These are phyloP conservation scores for Steatocranus sp. DNA, from an alignment of 2,797 vertebrate species.

Conservation along the genomic window DNA sequence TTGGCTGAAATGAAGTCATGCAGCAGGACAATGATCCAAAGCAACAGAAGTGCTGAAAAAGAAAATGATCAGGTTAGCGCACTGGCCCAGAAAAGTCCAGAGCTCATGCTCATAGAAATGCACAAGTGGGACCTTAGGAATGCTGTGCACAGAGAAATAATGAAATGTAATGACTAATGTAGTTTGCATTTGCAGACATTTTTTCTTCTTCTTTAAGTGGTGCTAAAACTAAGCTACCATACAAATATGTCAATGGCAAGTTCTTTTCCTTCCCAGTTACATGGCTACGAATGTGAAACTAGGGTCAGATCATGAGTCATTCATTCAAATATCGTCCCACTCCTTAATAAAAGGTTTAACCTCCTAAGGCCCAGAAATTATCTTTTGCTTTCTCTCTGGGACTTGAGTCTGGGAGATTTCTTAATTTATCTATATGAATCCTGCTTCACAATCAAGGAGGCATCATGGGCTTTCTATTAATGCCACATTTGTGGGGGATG, in stretches of 20 bases:
- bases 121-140: fast-evolving
- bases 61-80: neutral
- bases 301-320: fast-evolving
- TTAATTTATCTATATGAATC: neutral
- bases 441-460: fast-evolving
- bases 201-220: neutral
- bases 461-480: neutral
- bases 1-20: neutral
- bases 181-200: neutral
- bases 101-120: neutral
- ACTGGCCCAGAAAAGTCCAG: neutral
- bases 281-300: neutral
- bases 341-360: neutral
- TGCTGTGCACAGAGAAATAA: neutral
- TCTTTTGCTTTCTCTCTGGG: neutral
- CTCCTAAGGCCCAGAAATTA: neutral
- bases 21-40: neutral
- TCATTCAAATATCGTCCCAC: neutral
- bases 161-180: neutral
- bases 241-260: neutral
- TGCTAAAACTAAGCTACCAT: neutral
- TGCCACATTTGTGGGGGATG: neutral
- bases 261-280: neutral
- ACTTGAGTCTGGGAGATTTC: neutral
- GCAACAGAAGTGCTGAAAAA: neutral